Evolutionary conservation across 2,113 vertebrate genomes (phyloP).

Genomic region (Crocuta crocuta): DNA sequence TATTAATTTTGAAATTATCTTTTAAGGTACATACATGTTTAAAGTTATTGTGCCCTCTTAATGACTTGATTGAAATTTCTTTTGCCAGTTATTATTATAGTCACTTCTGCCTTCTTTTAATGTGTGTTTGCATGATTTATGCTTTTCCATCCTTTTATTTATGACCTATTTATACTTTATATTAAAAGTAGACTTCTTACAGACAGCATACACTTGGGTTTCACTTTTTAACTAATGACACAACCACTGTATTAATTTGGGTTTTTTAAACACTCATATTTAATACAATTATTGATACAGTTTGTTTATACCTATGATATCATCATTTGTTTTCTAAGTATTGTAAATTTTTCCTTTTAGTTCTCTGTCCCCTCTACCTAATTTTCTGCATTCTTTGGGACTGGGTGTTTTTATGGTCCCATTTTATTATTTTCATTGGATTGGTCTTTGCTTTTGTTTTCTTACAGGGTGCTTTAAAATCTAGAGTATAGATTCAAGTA

Average conservation of each 20-base stretch:
- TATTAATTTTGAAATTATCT: not conserved
- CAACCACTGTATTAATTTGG: not conserved
- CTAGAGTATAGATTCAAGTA: not conserved
- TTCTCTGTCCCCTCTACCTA: not conserved
- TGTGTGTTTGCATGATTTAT: not conserved
- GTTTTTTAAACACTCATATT: not conserved
- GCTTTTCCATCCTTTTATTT: not conserved
- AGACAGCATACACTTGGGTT: not conserved
- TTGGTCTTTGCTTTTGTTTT: not conserved
- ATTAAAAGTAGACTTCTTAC: not conserved
- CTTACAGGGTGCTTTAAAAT: not conserved
- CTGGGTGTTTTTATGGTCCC: not conserved
- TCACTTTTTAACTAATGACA: not conserved
- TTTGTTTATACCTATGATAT: not conserved
- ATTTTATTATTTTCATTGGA: not conserved
- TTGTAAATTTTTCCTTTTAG: not conserved
- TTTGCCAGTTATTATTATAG: not conserved
- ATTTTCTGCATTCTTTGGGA: not conserved
- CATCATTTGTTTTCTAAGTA: not conserved
- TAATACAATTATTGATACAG: not conserved
- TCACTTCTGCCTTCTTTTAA: not conserved
- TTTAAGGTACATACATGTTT: not conserved
- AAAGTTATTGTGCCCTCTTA: not conserved
- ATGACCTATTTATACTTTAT: not conserved
- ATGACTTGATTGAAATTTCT: not conserved